Evolutionary conservation across 1,140 invertebrate species (phyloP), one percentile per base, ranked within the genome.

Genomic region (Thrips palmi): DNA sequence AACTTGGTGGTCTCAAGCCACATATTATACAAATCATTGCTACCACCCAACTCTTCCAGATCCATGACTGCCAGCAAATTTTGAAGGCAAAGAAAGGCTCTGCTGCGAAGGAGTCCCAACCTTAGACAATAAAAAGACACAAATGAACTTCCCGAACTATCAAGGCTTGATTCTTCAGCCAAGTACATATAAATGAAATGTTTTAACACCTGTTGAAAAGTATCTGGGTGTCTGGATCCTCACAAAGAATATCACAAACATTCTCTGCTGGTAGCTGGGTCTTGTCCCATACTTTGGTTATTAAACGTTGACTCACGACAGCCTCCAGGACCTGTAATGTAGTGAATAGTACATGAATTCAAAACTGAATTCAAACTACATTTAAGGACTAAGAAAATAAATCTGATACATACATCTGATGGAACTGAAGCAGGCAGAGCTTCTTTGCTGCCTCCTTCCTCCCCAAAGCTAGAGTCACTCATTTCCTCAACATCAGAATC

Each of bases 81-180:
- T 47, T 71, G 74, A 23, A 75, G 45, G 47, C 74, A 77, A 10
- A 77, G 50, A 25, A 77, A 58, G 18, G 73, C 65, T 50, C 67
- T 55, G 12, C 62, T 64, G 45, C 68, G 65, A 14, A n/a, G n/a
- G n/a, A n/a, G n/a, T n/a, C n/a, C n/a, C n/a, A n/a, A n/a, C n/a
- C n/a, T n/a, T n/a, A n/a, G n/a, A n/a, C n/a, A n/a, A n/a, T n/a
- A n/a, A n/a, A n/a, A n/a, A n/a, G n/a, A n/a, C n/a, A n/a, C n/a
- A n/a, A n/a, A n/a, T n/a, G n/a, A n/a, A n/a, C n/a, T n/a, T n/a
- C n/a, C n/a, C n/a, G n/a, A n/a, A n/a, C n/a, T n/a, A n/a, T n/a
- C n/a, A n/a, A n/a, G n/a, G n/a, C n/a, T n/a, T n/a, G n/a, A n/a
- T n/a, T n/a, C n/a, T n/a, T n/a, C n/a, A n/a, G n/a, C n/a, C n/a